A percentile compares a stretch with the other conserved stretches of the same genome.
Evolutionary conservation across 2,113 vertebrate genomes (phyloP).

Genomic region (Trichechus manatus): DNA sequence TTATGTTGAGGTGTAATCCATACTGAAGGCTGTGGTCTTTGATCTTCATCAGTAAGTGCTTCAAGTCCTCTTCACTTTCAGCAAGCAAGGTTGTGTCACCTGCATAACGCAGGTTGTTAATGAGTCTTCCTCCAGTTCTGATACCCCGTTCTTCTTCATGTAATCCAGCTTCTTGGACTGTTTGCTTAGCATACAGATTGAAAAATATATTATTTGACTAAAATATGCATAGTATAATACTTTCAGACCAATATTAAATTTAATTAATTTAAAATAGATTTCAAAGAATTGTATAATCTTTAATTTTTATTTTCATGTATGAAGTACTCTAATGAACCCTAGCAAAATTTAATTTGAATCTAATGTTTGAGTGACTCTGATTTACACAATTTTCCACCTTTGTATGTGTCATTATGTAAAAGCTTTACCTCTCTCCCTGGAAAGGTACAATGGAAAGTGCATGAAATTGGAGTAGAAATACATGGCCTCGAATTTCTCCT

Average conservation of each 20-base stretch:
- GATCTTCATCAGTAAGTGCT: no score
- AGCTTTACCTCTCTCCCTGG: neutral
- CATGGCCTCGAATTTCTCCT: neutral
- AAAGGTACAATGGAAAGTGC: slow-evolving; percentile 22
- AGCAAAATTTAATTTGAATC: slow-evolving; percentile 59
- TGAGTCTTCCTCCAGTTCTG: no score
- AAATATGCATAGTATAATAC: neutral
- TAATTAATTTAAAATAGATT: slow-evolving; percentile 52
- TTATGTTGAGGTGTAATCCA: no score
- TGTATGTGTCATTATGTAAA: neutral
- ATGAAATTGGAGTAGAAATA: slow-evolving; percentile 52
- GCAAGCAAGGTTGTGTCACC: no score
- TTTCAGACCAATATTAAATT: slow-evolving; percentile 6
- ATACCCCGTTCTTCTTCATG: no score
- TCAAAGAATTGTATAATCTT: slow-evolving; percentile 23
- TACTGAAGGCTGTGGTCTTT: no score
- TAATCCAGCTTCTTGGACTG: no score
- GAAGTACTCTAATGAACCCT: slow-evolving; percentile 32
- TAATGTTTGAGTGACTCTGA: neutral
- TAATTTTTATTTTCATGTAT: slow-evolving; percentile 40
- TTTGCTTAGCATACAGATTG: no score
- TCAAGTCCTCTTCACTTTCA: no score
- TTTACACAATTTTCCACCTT: slow-evolving; percentile 21
- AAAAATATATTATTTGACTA: neutral
- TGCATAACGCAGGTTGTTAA: no score